phyloP scores from a whole-genome alignment of 1,140 invertebrate species.

The Drosophila melanica region DNA sequence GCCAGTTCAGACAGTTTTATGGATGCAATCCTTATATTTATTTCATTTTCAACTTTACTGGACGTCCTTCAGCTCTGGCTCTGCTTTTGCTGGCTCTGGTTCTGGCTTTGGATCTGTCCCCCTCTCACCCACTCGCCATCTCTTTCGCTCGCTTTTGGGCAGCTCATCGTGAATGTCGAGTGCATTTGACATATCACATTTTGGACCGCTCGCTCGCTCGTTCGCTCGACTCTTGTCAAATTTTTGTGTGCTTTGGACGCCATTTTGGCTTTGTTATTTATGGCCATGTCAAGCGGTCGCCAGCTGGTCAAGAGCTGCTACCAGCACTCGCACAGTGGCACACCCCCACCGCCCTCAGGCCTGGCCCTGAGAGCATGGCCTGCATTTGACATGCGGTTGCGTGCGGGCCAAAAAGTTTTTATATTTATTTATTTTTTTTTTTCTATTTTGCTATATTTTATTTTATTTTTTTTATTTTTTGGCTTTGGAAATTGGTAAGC shows the following conservation, averaged over 20 bases:
- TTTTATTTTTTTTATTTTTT: conserved; percentile 4
- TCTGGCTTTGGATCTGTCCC: not conserved
- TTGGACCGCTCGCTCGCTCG: conserved; percentile 10
- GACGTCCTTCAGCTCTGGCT: conserved; percentile 2
- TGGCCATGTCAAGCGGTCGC: conserved; percentile 73
- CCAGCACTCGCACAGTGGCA: too few relatives aligned
- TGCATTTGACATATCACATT: conserved; percentile 81
- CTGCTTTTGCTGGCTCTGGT: not conserved
- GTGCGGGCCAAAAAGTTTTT: conserved; percentile 52
- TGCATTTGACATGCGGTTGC: conserved; percentile 78
- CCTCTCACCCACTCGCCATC: not conserved
- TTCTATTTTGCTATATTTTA: not conserved
- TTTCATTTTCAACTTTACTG: conserved; percentile 32
- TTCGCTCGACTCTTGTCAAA: conserved; percentile 44
- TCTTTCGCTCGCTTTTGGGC: not conserved
- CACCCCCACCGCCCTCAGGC: conserved; percentile 4
- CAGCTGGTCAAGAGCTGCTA: conserved; percentile 60
- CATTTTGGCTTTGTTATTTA: conserved; percentile 81
- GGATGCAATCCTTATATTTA: conserved; percentile 38
- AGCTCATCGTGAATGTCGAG: conserved; percentile 33
- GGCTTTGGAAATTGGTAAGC: conserved; percentile 39
- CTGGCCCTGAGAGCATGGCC: conserved; percentile 45
- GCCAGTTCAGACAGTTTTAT: conserved; percentile 40
- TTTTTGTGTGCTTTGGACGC: conserved; percentile 67
- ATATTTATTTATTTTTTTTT: conserved; percentile 9